Evolutionary conservation across 1,140 invertebrate genomes (phyloP).

Genomic region (Frieseomelitta varia): DNA sequence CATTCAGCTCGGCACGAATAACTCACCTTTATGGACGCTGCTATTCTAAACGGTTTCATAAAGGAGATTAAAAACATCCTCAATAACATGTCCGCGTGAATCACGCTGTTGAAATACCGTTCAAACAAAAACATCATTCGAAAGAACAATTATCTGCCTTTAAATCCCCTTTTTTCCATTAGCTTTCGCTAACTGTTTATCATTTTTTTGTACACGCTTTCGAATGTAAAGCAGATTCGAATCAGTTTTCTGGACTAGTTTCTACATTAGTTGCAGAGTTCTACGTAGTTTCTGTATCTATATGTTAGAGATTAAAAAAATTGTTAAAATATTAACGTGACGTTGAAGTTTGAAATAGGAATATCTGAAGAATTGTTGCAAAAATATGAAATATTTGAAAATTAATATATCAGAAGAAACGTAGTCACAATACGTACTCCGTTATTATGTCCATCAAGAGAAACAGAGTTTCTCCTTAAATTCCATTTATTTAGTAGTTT

Average conservation of each 20-base stretch:
- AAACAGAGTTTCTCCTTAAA: too few species aligned
- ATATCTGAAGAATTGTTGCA: too few species aligned
- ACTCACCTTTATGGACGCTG: neutral
- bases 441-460: too few species aligned
- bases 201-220: neutral
- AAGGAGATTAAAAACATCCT: conserved; percentile 10
- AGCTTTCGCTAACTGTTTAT: neutral
- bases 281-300: too few species aligned
- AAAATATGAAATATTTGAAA: too few species aligned
- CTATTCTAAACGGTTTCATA: conserved; percentile 4
- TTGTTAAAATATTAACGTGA: too few species aligned
- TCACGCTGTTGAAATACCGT: neutral
- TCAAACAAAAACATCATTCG: neutral
- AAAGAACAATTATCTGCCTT: neutral
- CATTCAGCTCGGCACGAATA: neutral
- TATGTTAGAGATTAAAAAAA: too few species aligned
- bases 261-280: too few species aligned
- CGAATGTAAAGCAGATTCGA: neutral
- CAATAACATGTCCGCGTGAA: neutral
- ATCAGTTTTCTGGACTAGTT: neutral
- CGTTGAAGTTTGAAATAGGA: too few species aligned
- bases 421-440: too few species aligned
- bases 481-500: too few species aligned
- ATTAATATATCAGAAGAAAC: too few species aligned
- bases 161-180: neutral